phyloP scores from a whole-genome alignment of 1,140 invertebrate species.

The Drosophila albomicans region DNA sequence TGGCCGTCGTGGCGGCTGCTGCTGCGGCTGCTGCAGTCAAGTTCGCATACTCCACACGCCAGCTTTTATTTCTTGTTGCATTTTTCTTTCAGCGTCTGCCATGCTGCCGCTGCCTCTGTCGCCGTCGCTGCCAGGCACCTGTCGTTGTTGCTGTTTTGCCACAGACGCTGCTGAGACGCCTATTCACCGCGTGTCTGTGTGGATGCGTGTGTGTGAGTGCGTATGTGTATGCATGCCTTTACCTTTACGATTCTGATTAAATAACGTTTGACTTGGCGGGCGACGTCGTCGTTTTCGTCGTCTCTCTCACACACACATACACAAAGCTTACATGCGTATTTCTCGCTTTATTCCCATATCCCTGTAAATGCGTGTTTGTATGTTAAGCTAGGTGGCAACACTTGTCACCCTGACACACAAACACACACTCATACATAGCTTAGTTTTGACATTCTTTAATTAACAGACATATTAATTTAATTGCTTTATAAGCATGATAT shows the following conservation, averaged over 20 bases:
- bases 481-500: background rate
- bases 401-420: slow-evolving; percentile 20
- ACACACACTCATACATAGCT: background rate
- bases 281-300: slow-evolving; percentile 40
- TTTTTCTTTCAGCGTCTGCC: slow-evolving; percentile 54
- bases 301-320: background rate
- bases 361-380: slow-evolving; percentile 25
- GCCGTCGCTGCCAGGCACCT: slow-evolving; percentile 51
- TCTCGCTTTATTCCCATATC: slow-evolving; percentile 14
- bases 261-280: slow-evolving; percentile 80
- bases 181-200: background rate
- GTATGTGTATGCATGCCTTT: slow-evolving; percentile 32
- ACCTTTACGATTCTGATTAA: slow-evolving; percentile 74
- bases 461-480: background rate
- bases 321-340: background rate
- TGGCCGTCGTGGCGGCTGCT: slow-evolving; percentile 73
- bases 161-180: slow-evolving; percentile 50
- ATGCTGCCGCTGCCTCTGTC: slow-evolving; percentile 36
- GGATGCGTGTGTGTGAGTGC: background rate
- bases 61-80: slow-evolving; percentile 65
- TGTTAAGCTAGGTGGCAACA: slow-evolving; percentile 28
- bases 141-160: slow-evolving; percentile 43
- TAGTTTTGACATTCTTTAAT: slow-evolving; percentile 1
- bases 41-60: slow-evolving; percentile 47
- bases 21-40: slow-evolving; percentile 58